These are phyloP conservation scores for Clytia hemisphaerica DNA, from an alignment of 30 jellyfish, hydroid and myxozoan genomes.

Conservation along the genomic window DNA sequence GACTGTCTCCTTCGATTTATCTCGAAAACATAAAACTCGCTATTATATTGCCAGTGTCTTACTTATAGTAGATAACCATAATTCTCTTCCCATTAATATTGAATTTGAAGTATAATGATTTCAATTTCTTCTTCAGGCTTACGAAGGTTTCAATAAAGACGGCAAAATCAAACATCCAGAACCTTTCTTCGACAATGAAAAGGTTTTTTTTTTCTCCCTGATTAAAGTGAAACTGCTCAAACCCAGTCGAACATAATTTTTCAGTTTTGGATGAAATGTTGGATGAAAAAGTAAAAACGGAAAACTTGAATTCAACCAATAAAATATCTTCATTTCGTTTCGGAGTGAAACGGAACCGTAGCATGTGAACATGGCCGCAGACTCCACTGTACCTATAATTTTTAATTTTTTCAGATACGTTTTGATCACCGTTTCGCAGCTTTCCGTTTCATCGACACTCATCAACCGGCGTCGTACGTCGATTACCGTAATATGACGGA, in stretches of 20 bases:
- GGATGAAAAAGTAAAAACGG: too few relatives aligned
- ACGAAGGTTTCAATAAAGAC: conserved; percentile 81
- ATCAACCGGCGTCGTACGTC: conserved; percentile 58
- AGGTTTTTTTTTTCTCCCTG: too few relatives aligned
- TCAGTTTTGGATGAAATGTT: too few relatives aligned
- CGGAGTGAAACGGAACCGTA: conserved; percentile 9
- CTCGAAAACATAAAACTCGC: too few relatives aligned
- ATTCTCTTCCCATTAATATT: neutral
- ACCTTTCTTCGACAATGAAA: conserved; percentile 62
- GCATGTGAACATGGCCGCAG: neutral
- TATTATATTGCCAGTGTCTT: too few relatives aligned
- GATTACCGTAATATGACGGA: conserved; percentile 53
- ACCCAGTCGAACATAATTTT: too few relatives aligned
- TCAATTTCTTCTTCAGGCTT: conserved; percentile 19
- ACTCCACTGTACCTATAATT: too few relatives aligned
- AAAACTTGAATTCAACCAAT: too few relatives aligned
- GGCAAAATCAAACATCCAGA: conserved; percentile 61
- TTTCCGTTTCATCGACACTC: conserved; percentile 73
- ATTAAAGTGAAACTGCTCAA: too few relatives aligned
- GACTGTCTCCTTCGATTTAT: too few relatives aligned
- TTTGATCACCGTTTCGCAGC: conserved; percentile 81
- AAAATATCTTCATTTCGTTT: neutral
- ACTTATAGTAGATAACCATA: too few relatives aligned
- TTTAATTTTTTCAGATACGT: conserved; percentile 31
- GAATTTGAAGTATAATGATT: neutral